A percentile compares a stretch with the other conserved stretches of the same genome.
Conservation (phyloP, 1,140 invertebrate genomes). For the Diuraphis noxia region DNA sequence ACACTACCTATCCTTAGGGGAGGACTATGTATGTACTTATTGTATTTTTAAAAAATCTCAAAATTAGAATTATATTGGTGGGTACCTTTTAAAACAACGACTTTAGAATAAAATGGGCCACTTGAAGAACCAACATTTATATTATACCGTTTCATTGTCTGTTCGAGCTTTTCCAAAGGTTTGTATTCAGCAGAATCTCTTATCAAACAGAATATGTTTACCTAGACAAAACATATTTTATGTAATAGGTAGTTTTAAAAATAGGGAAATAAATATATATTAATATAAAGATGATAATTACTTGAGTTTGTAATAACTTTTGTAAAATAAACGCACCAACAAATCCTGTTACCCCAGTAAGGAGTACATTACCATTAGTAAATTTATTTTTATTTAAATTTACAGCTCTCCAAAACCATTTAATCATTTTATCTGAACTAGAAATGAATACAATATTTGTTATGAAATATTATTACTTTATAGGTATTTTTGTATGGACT, state of each 20-base stretch:
- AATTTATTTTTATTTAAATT: conserved; percentile 55
- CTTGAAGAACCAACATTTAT: conserved; percentile 23
- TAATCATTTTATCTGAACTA: conserved; percentile 55
- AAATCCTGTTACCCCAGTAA: conserved; percentile 63
- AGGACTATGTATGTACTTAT: no score
- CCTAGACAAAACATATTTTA: neutral
- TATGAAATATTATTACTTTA: neutral
- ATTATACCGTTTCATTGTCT: conserved; percentile 55
- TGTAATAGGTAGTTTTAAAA: neutral
- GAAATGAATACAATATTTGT: neutral
- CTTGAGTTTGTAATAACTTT: conserved; percentile 61
- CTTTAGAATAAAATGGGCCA: conserved; percentile 56
- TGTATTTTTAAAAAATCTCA: neutral
- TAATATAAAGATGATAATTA: conserved; percentile 10
- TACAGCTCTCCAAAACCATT: conserved; percentile 56
- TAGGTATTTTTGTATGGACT: no score
- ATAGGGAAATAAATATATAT: neutral
- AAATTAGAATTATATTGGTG: neutral
- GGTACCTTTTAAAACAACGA: conserved; percentile 60
- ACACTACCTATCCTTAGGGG: no score
- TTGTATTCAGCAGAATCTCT: conserved; percentile 59
- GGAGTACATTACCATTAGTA: conserved; percentile 58
- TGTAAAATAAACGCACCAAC: conserved; percentile 61
- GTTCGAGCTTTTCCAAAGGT: conserved; percentile 59
- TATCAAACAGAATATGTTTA: conserved; percentile 62